Percentiles rank a stretch among this genome's conserved stretches.
Evolutionary conservation across 2,113 vertebrate species (phyloP).

Genomic region (Egretta garzetta): DNA sequence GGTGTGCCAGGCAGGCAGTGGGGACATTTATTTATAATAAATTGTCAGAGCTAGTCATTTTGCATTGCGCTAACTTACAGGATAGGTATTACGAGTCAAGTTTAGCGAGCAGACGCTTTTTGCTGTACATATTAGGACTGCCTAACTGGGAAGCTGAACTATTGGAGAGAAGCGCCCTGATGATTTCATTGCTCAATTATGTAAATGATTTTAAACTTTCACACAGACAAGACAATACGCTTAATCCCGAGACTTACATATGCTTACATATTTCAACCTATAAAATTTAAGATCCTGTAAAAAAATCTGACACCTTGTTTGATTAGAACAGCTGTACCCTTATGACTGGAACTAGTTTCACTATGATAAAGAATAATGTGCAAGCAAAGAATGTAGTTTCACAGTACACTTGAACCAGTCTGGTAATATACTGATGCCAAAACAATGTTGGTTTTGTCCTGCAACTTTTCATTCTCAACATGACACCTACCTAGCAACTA

Average conservation of each 20-base stretch:
- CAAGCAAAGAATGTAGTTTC: neutral
- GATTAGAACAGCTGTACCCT: neutral
- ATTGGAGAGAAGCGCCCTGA: neutral
- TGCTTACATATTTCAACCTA: neutral
- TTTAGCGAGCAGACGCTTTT: neutral
- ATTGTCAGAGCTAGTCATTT: neutral
- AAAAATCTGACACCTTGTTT: neutral
- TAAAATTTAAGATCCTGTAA: neutral
- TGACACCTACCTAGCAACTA: neutral
- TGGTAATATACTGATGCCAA: neutral
- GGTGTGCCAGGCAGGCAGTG: neutral
- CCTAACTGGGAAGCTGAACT: neutral
- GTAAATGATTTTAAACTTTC: neutral
- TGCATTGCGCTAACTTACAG: neutral
- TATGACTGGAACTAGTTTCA: neutral
- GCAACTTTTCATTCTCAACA: neutral
- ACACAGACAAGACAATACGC: neutral
- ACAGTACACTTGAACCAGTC: neutral
- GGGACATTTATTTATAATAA: neutral
- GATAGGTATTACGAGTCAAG: neutral
- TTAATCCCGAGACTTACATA: neutral
- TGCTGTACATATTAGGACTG: neutral
- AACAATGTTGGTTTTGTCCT: neutral
- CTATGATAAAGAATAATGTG: neutral
- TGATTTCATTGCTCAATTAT: neutral